phyloP scores from a whole-genome alignment of 2,113 vertebrate species.

The Melanotaenia duboulayi region DNA sequence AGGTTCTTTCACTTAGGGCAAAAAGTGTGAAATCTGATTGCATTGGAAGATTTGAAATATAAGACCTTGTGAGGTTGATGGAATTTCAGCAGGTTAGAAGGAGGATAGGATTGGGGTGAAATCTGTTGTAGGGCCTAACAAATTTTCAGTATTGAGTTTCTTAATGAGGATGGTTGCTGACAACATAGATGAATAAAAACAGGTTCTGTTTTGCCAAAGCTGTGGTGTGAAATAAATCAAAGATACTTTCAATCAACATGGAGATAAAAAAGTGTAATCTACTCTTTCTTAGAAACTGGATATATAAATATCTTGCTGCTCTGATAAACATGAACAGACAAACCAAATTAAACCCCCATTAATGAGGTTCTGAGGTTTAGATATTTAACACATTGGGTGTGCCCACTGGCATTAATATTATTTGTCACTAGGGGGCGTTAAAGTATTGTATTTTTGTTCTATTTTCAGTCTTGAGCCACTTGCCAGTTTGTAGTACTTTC shows the following conservation, averaged over 20 bases:
- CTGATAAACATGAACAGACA: not conserved
- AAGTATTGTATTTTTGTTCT: conserved; percentile 28
- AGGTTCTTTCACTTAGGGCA: conserved; percentile 49
- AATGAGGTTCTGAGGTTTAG: not conserved
- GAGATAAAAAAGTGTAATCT: no score
- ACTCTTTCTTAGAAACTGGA: not conserved
- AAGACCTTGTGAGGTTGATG: conserved; percentile 45
- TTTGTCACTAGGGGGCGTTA: conserved; percentile 67
- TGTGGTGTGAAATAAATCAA: no score
- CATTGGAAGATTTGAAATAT: conserved; percentile 64
- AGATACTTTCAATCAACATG: no score
- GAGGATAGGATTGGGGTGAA: conserved; percentile 41
- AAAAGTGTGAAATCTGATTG: conserved; percentile 74
- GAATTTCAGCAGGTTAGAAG: conserved; percentile 50
- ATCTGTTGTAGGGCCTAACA: conserved; percentile 44
- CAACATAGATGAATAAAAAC: conserved; percentile 16
- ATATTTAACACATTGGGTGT: not conserved
- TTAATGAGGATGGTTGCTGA: conserved; percentile 19
- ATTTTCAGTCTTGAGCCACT: conserved; percentile 1
- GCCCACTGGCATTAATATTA: not conserved
- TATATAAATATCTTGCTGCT: not conserved
- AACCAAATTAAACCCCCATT: not conserved
- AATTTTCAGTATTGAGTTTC: no score
- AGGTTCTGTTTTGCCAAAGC: no score
- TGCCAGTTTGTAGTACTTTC: conserved; percentile 48